Conservation (phyloP, 2,888 invertebrate genomes). For the Ramazzottius varieornatus region DNA sequence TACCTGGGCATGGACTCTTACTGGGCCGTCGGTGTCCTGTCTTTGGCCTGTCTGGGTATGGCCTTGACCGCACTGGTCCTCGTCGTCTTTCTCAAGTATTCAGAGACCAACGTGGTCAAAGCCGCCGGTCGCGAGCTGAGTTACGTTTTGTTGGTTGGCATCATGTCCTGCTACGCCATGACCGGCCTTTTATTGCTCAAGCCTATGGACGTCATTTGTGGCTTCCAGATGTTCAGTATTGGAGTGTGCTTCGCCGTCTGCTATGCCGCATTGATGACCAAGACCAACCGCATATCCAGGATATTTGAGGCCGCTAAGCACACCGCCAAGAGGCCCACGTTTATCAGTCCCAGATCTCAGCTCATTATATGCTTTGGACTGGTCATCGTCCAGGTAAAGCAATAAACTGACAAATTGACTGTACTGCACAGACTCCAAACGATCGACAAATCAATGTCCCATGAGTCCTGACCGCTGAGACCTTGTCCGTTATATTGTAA, state of each 20-base stretch:
- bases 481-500: too few species aligned
- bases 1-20: conserved; percentile 36
- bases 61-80: conserved; percentile 19
- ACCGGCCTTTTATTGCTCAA: conserved; percentile 22
- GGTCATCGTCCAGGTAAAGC: conserved; percentile 18
- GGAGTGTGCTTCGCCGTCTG: conserved; percentile 24
- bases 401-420: not conserved
- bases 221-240: conserved; percentile 22
- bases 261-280: conserved; percentile 24
- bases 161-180: conserved; percentile 23
- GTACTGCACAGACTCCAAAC: not conserved
- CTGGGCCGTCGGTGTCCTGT: conserved; percentile 78
- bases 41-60: conserved; percentile 25
- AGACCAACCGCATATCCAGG: conserved; percentile 23
- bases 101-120: conserved; percentile 24
- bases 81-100: conserved; percentile 20
- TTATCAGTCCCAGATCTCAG: conserved; percentile 26
- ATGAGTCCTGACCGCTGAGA: not conserved
- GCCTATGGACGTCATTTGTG: conserved; percentile 21
- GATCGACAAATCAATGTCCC: not conserved
- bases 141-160: conserved; percentile 23
- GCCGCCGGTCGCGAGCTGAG: conserved; percentile 25
- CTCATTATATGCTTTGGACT: conserved; percentile 22
- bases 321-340: conserved; percentile 23
- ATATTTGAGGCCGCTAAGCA: conserved; percentile 24